These are phyloP conservation scores for Enteromius anoplus DNA, from an alignment of 2,797 vertebrate species.

Conservation along the genomic window DNA sequence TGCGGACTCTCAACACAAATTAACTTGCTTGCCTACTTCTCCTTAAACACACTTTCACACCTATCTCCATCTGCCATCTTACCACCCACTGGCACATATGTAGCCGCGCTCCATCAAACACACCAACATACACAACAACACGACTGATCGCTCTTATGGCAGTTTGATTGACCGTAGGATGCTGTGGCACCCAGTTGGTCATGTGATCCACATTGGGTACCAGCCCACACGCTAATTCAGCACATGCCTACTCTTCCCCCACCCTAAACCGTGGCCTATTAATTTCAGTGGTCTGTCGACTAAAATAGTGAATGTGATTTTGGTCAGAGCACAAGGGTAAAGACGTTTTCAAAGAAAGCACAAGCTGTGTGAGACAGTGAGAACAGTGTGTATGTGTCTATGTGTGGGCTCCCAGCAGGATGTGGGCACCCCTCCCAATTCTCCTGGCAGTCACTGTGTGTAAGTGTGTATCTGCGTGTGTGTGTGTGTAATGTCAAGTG, in stretches of 20 bases:
- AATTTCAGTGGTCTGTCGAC: conserved; percentile 26
- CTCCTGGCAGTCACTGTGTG: conserved; percentile 47
- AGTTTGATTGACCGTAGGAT: conserved; percentile 49
- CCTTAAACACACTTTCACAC: conserved; percentile 45
- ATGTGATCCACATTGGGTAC: conserved; percentile 58
- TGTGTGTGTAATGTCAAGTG: conserved; percentile 77
- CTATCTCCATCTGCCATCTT: conserved; percentile 41
- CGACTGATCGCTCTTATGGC: conserved; percentile 24
- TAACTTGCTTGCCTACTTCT: conserved; percentile 17
- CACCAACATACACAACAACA: conserved; percentile 32
- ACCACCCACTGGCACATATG: conserved; percentile 32
- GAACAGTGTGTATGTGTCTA: conserved; percentile 45
- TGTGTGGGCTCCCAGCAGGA: conserved; percentile 46
- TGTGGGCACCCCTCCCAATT: conserved; percentile 49
- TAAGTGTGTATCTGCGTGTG: conserved; percentile 41
- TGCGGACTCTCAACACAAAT: conserved; percentile 33
- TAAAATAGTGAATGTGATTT: conserved; percentile 42
- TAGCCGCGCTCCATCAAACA: conserved; percentile 21
- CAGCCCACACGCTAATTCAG: conserved; percentile 62
- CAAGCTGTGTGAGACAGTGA: conserved; percentile 37
- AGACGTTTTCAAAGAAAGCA: conserved; percentile 35
- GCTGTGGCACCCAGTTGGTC: conserved; percentile 34
- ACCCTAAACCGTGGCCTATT: not conserved
- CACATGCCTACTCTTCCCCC: conserved; percentile 44
- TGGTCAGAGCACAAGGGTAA: conserved; percentile 34